These are phyloP conservation scores for Seriola dumerili DNA, from an alignment of 2,113 vertebrate genomes.

Conservation along the genomic window DNA sequence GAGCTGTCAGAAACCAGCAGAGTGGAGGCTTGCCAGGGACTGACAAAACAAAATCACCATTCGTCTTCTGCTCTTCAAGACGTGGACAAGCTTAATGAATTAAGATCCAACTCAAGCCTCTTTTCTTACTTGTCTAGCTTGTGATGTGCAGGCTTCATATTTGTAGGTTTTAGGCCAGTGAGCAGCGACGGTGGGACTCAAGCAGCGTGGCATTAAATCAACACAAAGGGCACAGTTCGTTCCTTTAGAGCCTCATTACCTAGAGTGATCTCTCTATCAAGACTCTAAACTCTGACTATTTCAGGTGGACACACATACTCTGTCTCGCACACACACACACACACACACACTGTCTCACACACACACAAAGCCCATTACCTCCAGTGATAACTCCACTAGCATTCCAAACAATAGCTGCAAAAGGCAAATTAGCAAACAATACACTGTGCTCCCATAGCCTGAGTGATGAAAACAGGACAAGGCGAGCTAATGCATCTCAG, in stretches of 20 bases:
- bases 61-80: conserved; percentile 61
- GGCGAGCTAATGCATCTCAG: conserved; percentile 67
- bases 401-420: conserved; percentile 61
- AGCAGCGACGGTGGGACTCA: conserved; percentile 12
- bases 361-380: conserved; percentile 47
- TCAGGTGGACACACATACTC: conserved; percentile 21
- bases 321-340: conserved; percentile 2
- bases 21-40: conserved; percentile 61
- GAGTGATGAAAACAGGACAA: conserved; percentile 71
- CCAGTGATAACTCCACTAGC: conserved; percentile 27
- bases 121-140: conserved; percentile 1
- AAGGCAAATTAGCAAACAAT: conserved; percentile 78
- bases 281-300: conserved; percentile 31
- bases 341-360: neutral
- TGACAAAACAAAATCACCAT: conserved; percentile 70
- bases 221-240: conserved; percentile 54
- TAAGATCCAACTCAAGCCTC: conserved; percentile 47
- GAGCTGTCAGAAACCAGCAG: conserved; percentile 63
- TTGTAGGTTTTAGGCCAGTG: conserved; percentile 35
- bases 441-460: conserved; percentile 33
- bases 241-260: conserved; percentile 54
- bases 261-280: conserved; percentile 65
- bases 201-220: conserved; percentile 36
- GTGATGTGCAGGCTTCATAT: conserved; percentile 40
- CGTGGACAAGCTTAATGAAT: conserved; percentile 70